A percentile compares a stretch with the other conserved stretches of the same genome.
Conservation (phyloP, 1,140 invertebrate genomes). For the Bactericera cockerelli region DNA sequence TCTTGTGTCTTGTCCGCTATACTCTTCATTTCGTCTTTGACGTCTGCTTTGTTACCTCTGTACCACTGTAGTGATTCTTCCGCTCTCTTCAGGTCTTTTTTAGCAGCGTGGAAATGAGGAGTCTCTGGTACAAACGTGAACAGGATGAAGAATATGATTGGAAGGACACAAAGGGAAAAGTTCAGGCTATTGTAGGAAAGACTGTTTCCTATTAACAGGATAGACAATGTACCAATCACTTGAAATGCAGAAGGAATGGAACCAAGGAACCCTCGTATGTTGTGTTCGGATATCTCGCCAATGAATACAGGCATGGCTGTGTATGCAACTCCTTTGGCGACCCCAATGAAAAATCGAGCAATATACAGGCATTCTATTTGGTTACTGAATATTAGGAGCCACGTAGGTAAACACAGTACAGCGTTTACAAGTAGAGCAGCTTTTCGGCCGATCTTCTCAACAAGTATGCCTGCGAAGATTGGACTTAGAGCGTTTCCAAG, state of each 20-base stretch:
- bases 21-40: neutral
- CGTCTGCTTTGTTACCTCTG: neutral
- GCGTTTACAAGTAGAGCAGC: slow-evolving; percentile 49
- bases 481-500: slow-evolving; percentile 23
- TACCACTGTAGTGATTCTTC: neutral
- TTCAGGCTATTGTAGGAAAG: neutral
- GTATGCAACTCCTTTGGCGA: slow-evolving; percentile 35
- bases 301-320: slow-evolving; percentile 38
- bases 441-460: slow-evolving; percentile 58
- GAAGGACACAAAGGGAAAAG: neutral
- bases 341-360: slow-evolving; percentile 40
- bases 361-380: slow-evolving; percentile 31
- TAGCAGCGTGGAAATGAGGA: neutral
- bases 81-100: neutral
- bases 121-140: slow-evolving; percentile 3
- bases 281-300: slow-evolving; percentile 38
- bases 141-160: neutral
- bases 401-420: slow-evolving; percentile 14
- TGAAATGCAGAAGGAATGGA: slow-evolving; percentile 1
- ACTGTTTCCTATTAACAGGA: neutral
- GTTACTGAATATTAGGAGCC: slow-evolving; percentile 14
- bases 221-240: neutral
- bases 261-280: neutral
- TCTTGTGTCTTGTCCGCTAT: neutral
- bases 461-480: slow-evolving; percentile 32